These are phyloP conservation scores for Pristionchus mayeri DNA, from an alignment of 2,888 invertebrate species.

Conservation along the genomic window DNA sequence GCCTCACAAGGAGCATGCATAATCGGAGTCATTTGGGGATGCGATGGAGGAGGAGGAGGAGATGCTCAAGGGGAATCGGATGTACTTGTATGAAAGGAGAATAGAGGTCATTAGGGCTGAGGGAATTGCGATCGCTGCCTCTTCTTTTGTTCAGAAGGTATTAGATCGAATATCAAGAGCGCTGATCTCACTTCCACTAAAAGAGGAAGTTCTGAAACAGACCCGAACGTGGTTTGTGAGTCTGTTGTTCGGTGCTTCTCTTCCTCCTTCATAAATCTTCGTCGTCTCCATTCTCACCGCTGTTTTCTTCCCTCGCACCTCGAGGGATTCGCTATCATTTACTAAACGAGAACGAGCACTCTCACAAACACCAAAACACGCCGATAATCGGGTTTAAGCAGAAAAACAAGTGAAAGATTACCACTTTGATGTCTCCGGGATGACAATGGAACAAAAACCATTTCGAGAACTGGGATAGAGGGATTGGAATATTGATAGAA, in stretches of 20 bases:
- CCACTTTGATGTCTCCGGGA: not conserved
- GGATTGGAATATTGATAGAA: too few relatives aligned
- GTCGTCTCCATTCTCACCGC: not conserved
- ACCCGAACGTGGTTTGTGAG: too few relatives aligned
- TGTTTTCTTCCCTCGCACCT: slow-evolving; percentile 11
- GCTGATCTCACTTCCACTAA: too few relatives aligned
- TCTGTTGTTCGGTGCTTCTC: not conserved
- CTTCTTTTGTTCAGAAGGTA: too few relatives aligned
- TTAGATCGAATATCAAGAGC: too few relatives aligned
- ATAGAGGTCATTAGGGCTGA: not conserved
- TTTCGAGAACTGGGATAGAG: too few relatives aligned
- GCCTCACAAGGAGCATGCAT: slow-evolving; percentile 12
- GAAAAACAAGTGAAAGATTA: not conserved
- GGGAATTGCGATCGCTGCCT: too few relatives aligned
- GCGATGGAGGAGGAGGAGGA: too few relatives aligned
- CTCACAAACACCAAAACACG: not conserved
- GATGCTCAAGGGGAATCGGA: slow-evolving; percentile 17
- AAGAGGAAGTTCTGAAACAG: too few relatives aligned
- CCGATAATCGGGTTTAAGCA: not conserved
- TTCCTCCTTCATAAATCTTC: slow-evolving; percentile 14
- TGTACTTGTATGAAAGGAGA: not conserved
- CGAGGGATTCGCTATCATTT: slow-evolving; percentile 7
- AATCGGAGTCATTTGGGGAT: slow-evolving; percentile 27
- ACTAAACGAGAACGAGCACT: not conserved
- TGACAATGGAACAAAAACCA: not conserved